Percentiles rank a stretch among this genome's conserved stretches.
phyloP scores from a whole-genome alignment of 2,797 vertebrate genomes.

The Odontamblyopus lacepedii region DNA sequence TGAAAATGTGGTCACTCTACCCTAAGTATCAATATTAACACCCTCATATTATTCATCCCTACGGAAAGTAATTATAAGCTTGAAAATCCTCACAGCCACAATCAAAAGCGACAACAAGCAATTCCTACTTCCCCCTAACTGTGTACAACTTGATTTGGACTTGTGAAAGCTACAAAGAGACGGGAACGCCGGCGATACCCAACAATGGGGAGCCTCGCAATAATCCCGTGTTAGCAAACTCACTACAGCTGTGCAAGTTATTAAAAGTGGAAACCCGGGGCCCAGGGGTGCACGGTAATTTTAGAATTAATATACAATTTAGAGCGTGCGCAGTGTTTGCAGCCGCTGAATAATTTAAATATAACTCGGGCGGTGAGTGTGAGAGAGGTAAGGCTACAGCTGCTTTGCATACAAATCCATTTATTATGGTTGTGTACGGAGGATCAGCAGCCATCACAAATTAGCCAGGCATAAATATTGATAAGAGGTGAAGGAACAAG shows the following conservation, averaged over 20 bases:
- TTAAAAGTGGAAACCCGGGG: slow-evolving; percentile 64
- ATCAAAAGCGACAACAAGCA: not conserved
- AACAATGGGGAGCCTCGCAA: slow-evolving; percentile 51
- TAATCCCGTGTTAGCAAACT: slow-evolving; percentile 51
- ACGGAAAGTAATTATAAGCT: not conserved
- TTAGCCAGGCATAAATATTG: slow-evolving; percentile 57
- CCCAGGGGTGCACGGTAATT: slow-evolving; percentile 66
- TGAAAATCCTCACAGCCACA: not conserved
- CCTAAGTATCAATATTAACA: no score
- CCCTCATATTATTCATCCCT: no score
- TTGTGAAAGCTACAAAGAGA: slow-evolving; percentile 50
- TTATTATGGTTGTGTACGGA: slow-evolving; percentile 55
- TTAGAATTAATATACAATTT: slow-evolving; percentile 80
- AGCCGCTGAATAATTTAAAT: slow-evolving; percentile 73
- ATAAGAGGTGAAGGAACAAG: slow-evolving; percentile 42
- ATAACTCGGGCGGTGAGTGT: slow-evolving; percentile 44
- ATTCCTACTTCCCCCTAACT: not conserved
- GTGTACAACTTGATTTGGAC: slow-evolving; percentile 55
- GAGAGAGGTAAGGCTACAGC: slow-evolving; percentile 42
- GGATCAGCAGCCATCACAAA: slow-evolving; percentile 48
- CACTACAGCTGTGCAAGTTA: slow-evolving; percentile 62
- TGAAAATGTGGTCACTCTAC: no score
- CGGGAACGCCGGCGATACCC: slow-evolving; percentile 35
- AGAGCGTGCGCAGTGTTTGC: slow-evolving; percentile 65
- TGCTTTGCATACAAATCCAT: slow-evolving; percentile 67